Evolutionary conservation across 2,888 invertebrate genomes (phyloP).

Genomic region (Cinara cedri): DNA sequence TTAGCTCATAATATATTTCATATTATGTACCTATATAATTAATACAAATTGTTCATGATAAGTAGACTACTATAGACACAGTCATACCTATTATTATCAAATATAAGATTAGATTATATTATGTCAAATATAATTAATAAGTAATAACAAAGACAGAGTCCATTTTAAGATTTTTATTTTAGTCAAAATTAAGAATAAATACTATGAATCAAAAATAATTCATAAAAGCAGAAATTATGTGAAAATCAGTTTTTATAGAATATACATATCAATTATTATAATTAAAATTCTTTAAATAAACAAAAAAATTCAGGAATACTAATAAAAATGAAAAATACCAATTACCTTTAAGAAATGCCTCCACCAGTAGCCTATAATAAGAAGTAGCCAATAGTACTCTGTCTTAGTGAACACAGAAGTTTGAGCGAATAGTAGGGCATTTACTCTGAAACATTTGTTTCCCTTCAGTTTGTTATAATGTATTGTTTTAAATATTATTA

Average conservation of each 20-base stretch:
- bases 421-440: slow-evolving; percentile 44
- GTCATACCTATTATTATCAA: not conserved
- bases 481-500: slow-evolving; percentile 4
- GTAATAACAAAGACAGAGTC: not conserved
- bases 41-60: not conserved
- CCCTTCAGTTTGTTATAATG: slow-evolving; percentile 27
- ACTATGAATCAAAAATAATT: not conserved
- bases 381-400: slow-evolving; percentile 44
- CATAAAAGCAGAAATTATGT: not conserved
- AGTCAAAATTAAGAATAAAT: not conserved
- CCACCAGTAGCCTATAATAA: slow-evolving; percentile 46
- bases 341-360: slow-evolving; percentile 48
- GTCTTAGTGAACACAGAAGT: slow-evolving; percentile 37
- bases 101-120: not conserved
- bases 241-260: not conserved
- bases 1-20: not conserved
- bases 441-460: slow-evolving; percentile 52
- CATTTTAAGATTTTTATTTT: not conserved
- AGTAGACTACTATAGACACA: not conserved
- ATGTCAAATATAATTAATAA: not conserved
- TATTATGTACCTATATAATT: not conserved
- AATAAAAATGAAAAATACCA: slow-evolving; percentile 21
- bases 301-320: not conserved
- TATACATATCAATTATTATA: not conserved
- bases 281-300: not conserved